Base-by-base conservation (phyloP, 2,113 vertebrate species). In the Lethenteron camtschaticum region DNA sequence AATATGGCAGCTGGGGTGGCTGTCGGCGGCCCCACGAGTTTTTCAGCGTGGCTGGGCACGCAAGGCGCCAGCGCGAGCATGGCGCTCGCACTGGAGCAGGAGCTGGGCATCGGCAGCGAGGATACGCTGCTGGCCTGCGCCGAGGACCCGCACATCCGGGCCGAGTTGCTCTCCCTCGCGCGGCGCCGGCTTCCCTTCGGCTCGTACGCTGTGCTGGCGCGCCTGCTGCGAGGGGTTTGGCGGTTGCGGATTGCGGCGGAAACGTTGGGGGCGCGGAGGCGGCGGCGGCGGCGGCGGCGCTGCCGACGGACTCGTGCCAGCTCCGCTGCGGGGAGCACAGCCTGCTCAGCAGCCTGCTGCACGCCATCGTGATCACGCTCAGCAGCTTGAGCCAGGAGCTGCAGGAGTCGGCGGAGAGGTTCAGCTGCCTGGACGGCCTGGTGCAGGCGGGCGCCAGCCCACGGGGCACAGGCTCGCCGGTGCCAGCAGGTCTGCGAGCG, bases 341-440 rank as follows among this genome's bases (percentile, higher is more conserved):
- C 10, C 63, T 66, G 63, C 63, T 66, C 10, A 16, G 9, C n/a
- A 16, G n/a, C 24, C 24, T 66, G 2, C 63, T 66, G n/a, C n/a
- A 66, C 63, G 63, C 63, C 63, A 66, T 66, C 63, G 63, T 66
- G 63, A 9, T n/a, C 9, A 66, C 24, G 63, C 63, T 66, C n/a
- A 66, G n/a, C n/a, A 24, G 63, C 6, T 24, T 66, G 10, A 66
- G 63, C 63, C 63, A 24, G 63, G 63, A 66, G 63, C 63, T 66
- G 9, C n/a, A 16, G n/a, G 63, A n/a, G 63, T 66, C 63, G 10
- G 63, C 63, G 63, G 24, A 24, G 63, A n/a, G 10, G 63, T 66
- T 66, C 63, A n/a, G 63, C 63, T n/a, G 63, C 63, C 63, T 66
- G n/a, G 24, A 66, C 10, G 24, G n/a, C 9, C 2, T 66, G 63